Evolutionary conservation across 2,888 invertebrate genomes (phyloP).

Genomic region (Panzeria rudis): DNA sequence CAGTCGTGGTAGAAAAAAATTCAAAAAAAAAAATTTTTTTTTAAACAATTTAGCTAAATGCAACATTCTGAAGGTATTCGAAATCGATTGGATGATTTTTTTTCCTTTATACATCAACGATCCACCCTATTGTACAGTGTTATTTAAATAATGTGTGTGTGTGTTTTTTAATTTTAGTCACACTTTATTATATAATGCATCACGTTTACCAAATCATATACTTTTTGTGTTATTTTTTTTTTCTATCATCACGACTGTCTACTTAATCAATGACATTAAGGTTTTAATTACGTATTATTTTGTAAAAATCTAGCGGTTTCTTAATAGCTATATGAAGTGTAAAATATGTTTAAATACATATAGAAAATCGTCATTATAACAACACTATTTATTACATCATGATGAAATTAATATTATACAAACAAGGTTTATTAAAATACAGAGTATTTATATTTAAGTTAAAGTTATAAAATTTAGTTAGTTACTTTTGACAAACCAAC

Average conservation of each 20-base stretch:
- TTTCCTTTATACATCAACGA: no score
- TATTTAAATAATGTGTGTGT: background rate
- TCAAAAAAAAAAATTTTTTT: no score
- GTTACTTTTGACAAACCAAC: background rate
- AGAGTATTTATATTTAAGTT: background rate
- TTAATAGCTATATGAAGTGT: background rate
- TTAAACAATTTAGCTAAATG: no score
- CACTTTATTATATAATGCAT: background rate
- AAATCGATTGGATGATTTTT: no score
- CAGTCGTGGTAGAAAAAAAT: no score
- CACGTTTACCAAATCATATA: background rate
- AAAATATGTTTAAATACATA: background rate
- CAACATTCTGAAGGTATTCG: no score
- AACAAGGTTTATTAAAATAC: background rate
- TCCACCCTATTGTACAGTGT: no score
- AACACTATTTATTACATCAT: background rate
- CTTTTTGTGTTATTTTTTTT: background rate
- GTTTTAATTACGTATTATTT: background rate
- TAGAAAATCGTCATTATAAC: background rate
- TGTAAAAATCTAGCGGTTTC: background rate
- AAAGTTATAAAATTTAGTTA: background rate
- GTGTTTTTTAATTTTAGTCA: background rate
- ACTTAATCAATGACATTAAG: background rate
- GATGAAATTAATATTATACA: background rate
- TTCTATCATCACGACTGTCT: background rate